Percentiles rank a stretch among this genome's conserved stretches.
These are phyloP conservation scores for Camelus dromedarius DNA, from an alignment of 2,113 vertebrate genomes.

Conservation along the genomic window DNA sequence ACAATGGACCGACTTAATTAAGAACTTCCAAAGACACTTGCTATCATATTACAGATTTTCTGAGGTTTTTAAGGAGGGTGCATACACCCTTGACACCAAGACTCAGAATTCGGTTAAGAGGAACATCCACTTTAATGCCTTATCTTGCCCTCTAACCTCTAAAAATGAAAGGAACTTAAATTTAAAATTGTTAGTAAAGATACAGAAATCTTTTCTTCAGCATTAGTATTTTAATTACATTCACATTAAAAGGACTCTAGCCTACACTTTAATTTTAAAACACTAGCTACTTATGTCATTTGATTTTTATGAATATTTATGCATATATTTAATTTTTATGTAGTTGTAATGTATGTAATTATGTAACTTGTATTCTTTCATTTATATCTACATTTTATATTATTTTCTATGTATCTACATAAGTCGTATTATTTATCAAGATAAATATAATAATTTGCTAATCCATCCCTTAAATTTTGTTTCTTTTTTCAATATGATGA, in stretches of 20 bases:
- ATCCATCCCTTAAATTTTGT: constrained; percentile 13
- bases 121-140: neutral
- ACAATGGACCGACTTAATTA: constrained; percentile 53
- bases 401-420: neutral
- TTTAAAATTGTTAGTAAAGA: constrained; percentile 33
- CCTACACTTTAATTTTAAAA: neutral
- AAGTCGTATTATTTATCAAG: neutral
- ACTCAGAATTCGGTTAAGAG: constrained; percentile 27
- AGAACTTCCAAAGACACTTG: neutral
- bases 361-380: neutral
- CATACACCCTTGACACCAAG: neutral
- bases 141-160: neutral
- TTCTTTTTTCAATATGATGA: constrained; percentile 35
- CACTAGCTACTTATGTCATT: neutral
- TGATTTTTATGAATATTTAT: neutral
- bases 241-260: neutral
- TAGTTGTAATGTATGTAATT: neutral
- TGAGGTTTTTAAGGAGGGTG: neutral
- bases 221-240: neutral
- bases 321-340: neutral
- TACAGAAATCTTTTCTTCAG: constrained; percentile 1
- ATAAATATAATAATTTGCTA: constrained; percentile 6
- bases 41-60: neutral
- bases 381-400: neutral
- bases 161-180: constrained; percentile 27